Percentiles rank a stretch among this genome's conserved stretches.
Evolutionary conservation across 2,888 invertebrate species (phyloP).

Genomic region (Drosophila pseudotakahashii): DNA sequence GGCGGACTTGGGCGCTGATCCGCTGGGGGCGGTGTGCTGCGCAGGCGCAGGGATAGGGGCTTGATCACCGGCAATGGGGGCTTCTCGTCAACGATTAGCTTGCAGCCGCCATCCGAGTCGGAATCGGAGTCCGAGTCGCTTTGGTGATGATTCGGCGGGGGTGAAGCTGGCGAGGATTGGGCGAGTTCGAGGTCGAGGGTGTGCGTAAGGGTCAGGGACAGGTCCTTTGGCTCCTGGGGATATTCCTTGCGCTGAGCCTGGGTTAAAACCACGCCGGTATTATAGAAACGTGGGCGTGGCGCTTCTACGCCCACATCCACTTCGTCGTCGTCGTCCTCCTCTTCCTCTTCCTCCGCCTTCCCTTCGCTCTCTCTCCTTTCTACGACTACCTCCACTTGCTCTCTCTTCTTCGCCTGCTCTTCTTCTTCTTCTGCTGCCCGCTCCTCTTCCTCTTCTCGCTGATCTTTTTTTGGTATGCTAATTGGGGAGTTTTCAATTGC

Average conservation of each 20-base stretch:
- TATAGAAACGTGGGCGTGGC: slow-evolving; percentile 88
- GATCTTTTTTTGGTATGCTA: slow-evolving; percentile 62
- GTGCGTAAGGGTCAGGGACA: not conserved
- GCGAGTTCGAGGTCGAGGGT: not conserved
- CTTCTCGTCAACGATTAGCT: slow-evolving; percentile 88
- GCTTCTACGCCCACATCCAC: slow-evolving; percentile 70
- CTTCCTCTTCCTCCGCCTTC: slow-evolving; percentile 5
- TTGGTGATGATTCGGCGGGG: not conserved
- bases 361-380: not conserved
- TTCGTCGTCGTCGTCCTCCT: slow-evolving; percentile 52
- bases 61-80: slow-evolving; percentile 87
- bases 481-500: slow-evolving; percentile 50
- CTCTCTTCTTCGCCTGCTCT: slow-evolving; percentile 31
- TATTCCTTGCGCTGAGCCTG: slow-evolving; percentile 93
- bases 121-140: slow-evolving; percentile 33
- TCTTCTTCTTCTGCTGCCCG: not conserved
- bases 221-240: slow-evolving; percentile 80
- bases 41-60: slow-evolving; percentile 86
- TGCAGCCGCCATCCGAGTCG: slow-evolving; percentile 86
- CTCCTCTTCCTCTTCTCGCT: slow-evolving; percentile 30
- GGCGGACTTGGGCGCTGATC: slow-evolving; percentile 86
- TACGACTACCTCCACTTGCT: slow-evolving; percentile 18
- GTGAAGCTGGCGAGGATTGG: slow-evolving; percentile 7
- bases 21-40: slow-evolving; percentile 85
- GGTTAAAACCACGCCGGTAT: slow-evolving; percentile 92